Evolutionary conservation across 2,888 invertebrate species (phyloP).

Genomic region (Erebia aethiops): DNA sequence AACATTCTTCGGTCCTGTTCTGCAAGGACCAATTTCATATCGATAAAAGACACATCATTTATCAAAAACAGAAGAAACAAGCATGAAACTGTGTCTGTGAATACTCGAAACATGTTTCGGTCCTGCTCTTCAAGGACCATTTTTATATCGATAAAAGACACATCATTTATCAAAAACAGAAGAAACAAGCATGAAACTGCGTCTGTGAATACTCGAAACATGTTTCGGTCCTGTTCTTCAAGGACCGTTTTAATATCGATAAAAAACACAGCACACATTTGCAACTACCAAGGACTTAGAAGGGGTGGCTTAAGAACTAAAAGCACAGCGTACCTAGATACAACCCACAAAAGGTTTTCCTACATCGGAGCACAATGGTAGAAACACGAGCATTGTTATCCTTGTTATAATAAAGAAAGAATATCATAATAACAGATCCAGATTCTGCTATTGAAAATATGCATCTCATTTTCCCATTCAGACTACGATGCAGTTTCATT

Average conservation of each 20-base stretch:
- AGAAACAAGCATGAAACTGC: neutral
- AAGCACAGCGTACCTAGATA: constrained; percentile 63
- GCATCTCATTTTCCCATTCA: constrained; percentile 27
- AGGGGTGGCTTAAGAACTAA: constrained; percentile 71
- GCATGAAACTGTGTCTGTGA: no score
- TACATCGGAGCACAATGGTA: constrained; percentile 56
- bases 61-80: no score
- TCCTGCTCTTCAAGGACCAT: no score
- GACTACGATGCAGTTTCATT: constrained; percentile 19
- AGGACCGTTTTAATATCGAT: constrained; percentile 30
- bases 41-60: no score
- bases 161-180: neutral
- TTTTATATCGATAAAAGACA: no score
- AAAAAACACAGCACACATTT: constrained; percentile 46
- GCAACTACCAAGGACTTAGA: constrained; percentile 44
- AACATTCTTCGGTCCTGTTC: no score
- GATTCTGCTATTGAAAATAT: constrained; percentile 35
- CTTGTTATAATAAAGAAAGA: constrained; percentile 48
- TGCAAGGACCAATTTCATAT: no score
- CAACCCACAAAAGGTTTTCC: constrained; percentile 73
- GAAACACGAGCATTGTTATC: constrained; percentile 54
- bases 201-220: no score
- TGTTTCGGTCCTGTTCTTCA: no score
- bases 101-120: no score
- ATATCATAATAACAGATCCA: constrained; percentile 43